These are phyloP conservation scores for Megaceryle maxima DNA, from an alignment of 2,113 vertebrate genomes.

Conservation along the genomic window DNA sequence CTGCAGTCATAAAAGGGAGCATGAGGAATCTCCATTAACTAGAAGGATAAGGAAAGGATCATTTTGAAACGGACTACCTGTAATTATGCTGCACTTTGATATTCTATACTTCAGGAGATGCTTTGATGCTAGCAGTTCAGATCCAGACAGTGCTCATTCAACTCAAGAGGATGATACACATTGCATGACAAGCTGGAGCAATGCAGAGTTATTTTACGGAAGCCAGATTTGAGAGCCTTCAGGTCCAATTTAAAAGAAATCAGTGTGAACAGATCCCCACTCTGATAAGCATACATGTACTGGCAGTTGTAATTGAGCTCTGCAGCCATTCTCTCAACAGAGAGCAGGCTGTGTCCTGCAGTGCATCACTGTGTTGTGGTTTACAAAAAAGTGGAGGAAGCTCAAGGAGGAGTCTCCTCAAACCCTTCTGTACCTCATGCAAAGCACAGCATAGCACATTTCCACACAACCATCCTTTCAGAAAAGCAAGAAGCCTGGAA, in stretches of 20 bases:
- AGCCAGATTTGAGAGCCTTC: neutral
- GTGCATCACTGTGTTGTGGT: neutral
- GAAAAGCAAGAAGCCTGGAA: neutral
- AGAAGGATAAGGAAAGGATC: neutral
- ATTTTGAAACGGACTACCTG: neutral
- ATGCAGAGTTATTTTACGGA: neutral
- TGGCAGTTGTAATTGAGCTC: neutral
- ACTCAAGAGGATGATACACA: neutral
- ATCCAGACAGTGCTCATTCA: neutral
- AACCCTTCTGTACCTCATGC: fast-evolving
- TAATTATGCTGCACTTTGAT: neutral
- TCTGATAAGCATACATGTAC: neutral
- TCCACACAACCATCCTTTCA: neutral
- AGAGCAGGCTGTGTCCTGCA: neutral
- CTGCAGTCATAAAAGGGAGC: constrained; percentile 66
- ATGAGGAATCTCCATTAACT: neutral
- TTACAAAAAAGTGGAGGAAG: neutral
- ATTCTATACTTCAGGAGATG: neutral
- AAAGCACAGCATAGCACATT: neutral
- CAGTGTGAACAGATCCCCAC: neutral
- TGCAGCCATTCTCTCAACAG: neutral
- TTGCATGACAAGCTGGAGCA: neutral
- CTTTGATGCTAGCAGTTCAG: neutral
- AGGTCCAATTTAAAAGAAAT: neutral
- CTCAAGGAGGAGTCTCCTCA: neutral